phyloP scores from a whole-genome alignment of 2,113 vertebrate species.

The Vanacampus margaritifer region DNA sequence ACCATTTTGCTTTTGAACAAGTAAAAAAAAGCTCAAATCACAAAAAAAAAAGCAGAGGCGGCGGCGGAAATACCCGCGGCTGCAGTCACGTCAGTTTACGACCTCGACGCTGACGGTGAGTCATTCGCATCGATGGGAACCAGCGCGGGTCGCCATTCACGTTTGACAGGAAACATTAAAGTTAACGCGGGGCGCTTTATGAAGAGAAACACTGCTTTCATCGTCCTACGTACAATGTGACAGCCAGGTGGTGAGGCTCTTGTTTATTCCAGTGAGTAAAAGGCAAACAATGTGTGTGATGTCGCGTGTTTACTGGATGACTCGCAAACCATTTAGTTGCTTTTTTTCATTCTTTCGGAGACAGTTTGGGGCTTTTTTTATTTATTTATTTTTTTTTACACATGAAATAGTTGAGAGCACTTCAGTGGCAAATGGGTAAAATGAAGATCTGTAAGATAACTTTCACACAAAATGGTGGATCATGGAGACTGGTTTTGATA shows the following conservation, averaged over 20 bases:
- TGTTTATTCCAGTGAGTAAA: slow-evolving; percentile 23
- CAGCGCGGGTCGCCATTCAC: slow-evolving; percentile 2
- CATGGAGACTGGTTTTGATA: no score
- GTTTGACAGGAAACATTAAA: slow-evolving; percentile 47
- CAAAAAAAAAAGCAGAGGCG: slow-evolving; percentile 23
- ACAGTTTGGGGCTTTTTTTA: not conserved
- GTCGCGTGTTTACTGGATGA: slow-evolving; percentile 11
- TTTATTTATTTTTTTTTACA: not conserved
- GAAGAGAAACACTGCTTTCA: slow-evolving; percentile 32
- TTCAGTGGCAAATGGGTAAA: not conserved
- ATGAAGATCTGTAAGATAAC: no score
- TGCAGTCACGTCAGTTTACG: slow-evolving; percentile 45
- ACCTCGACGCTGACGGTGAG: slow-evolving; percentile 33
- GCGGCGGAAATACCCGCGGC: slow-evolving; percentile 50
- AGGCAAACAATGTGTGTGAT: slow-evolving; percentile 1
- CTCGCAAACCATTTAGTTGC: slow-evolving; percentile 21
- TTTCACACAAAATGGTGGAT: no score
- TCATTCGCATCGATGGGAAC: slow-evolving; percentile 39
- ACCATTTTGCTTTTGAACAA: slow-evolving; percentile 26
- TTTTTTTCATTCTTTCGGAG: slow-evolving; percentile 2
- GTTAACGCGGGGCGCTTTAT: slow-evolving; percentile 18
- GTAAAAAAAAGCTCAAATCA: slow-evolving; percentile 18
- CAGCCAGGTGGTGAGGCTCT: slow-evolving; percentile 21
- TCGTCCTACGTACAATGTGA: slow-evolving; percentile 6
- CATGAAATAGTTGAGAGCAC: not conserved